Percentiles rank a stretch among this genome's conserved stretches.
Conservation (phyloP, 2,888 invertebrate species). For the Malachius bipustulatus region DNA sequence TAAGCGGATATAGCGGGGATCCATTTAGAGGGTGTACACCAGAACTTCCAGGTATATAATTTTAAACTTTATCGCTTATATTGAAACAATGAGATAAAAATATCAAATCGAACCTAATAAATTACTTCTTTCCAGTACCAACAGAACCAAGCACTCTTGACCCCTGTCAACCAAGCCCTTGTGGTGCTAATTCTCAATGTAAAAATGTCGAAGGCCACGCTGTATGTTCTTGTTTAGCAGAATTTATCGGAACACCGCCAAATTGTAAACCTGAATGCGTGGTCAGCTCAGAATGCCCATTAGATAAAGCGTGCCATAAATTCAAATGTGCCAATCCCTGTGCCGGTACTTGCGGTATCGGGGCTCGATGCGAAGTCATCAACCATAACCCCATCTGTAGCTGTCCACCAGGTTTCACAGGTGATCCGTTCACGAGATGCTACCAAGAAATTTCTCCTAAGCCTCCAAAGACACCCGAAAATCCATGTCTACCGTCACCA, state of each 20-base stretch:
- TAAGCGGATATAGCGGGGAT: conserved; percentile 61
- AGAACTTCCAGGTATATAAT: too few species aligned
- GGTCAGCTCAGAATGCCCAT: conserved; percentile 62
- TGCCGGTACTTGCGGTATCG: conserved; percentile 59
- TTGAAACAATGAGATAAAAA: too few species aligned
- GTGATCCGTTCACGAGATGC: conserved; percentile 68
- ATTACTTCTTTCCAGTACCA: too few species aligned
- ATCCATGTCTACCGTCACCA: conserved; percentile 51
- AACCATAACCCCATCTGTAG: conserved; percentile 69
- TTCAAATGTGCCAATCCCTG: conserved; percentile 67
- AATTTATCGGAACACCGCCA: conserved; percentile 61
- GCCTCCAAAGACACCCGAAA: conserved; percentile 31
- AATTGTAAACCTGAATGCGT: conserved; percentile 67
- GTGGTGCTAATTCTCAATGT: conserved; percentile 66
- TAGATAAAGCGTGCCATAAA: conserved; percentile 60
- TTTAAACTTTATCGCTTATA: too few species aligned
- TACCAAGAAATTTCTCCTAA: conserved; percentile 33
- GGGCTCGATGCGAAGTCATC: conserved; percentile 58
- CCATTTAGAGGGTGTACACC: conserved; percentile 48
- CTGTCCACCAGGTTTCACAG: conserved; percentile 51
- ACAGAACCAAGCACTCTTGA: conserved; percentile 35
- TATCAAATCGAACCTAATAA: too few species aligned
- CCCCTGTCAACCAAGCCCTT: conserved; percentile 62
- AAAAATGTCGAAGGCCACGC: conserved; percentile 52
- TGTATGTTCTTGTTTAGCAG: conserved; percentile 60